Evolutionary conservation across 2,797 vertebrate species (phyloP), one percentile per base, ranked within the genome.

Genomic region (Poecilia velifera): DNA sequence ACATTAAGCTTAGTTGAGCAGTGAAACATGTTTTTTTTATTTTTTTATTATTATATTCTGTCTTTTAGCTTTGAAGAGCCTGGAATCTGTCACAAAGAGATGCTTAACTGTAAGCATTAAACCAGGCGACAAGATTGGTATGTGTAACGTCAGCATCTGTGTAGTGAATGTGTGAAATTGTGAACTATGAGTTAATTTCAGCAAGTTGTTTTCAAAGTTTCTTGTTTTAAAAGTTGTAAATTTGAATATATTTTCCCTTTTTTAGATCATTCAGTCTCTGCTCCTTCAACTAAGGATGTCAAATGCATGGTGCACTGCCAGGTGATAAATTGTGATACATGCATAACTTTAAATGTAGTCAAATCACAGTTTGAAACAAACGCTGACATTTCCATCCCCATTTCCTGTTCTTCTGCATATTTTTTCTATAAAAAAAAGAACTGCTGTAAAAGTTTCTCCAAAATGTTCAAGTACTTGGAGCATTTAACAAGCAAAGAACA

Each of bases 121-220:
- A 76, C 91, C 92, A 62, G 87, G 83, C 76, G 46, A 28, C 0
- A 90, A 82, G 46, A 78, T 93, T 7, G 82, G 94, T 94, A 76
- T 28, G 91, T 89, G 31, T 62, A 14, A 39, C 16, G 6, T 55
- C 6, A 36, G 5, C 28, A 36, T 39, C 64, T 41, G 18, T 41
- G 36, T 68, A 66, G 20, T 22, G 2, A 10, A 8, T 39, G 34
- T 22, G 34, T 66, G 20, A 25, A 39, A n/a, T 18, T 66, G 34
- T 41, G 31, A n/a, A 6, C 20, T 5, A n/a, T 59, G 0, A 5
- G 18, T 31, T 28, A 5, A n/a, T 59, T 59, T 64, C 9, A 64
- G 14, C 18, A 64, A 36, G 3, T 36, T 64, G 62, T 51, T 36
- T 13, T 3, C 39, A 25, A 41, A 41, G 34, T 41, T 13, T 70